Percentiles rank a stretch among this genome's conserved stretches.
Conservation (phyloP, 1,140 invertebrate species). For the Drosophila leontia region DNA sequence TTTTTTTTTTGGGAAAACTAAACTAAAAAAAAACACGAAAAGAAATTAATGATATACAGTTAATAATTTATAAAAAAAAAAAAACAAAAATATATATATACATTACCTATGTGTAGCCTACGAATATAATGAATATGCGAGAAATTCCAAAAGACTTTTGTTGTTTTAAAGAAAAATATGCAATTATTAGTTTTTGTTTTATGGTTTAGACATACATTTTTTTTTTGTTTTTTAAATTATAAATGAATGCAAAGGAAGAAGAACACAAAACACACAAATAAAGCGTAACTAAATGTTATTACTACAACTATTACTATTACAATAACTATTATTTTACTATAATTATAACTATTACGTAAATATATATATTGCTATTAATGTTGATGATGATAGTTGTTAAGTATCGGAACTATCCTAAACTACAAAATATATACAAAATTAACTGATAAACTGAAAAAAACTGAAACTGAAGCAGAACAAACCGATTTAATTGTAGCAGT, state of each 20-base stretch:
- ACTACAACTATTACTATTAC: constrained; percentile 20
- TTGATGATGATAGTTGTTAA: constrained; percentile 46
- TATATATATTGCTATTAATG: constrained; percentile 35
- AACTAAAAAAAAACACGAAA: constrained; percentile 16
- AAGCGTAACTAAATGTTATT: constrained; percentile 53
- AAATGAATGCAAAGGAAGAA: constrained; percentile 13
- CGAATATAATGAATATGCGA: constrained; percentile 69
- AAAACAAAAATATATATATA: constrained; percentile 13
- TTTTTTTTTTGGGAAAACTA: constrained; percentile 29
- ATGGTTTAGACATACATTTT: constrained; percentile 37
- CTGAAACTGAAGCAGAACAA: constrained; percentile 14
- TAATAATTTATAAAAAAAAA: constrained; percentile 33
- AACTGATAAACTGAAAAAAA: constrained; percentile 3
- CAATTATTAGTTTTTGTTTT: constrained; percentile 57
- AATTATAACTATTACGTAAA: constrained; percentile 29
- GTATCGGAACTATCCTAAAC: constrained; percentile 22
- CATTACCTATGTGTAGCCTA: constrained; percentile 58
- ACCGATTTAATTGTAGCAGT: constrained; percentile 40
- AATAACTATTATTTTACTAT: constrained; percentile 20
- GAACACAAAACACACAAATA: constrained; percentile 36
- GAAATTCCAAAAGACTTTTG: constrained; percentile 76
- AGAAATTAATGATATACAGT: constrained; percentile 31
- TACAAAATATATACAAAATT: too few species aligned
- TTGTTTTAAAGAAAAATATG: constrained; percentile 48
- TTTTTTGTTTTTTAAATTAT: constrained; percentile 29